Base-by-base conservation (phyloP, 2,113 vertebrate genomes). In the Paraplagusia blochii region DNA sequence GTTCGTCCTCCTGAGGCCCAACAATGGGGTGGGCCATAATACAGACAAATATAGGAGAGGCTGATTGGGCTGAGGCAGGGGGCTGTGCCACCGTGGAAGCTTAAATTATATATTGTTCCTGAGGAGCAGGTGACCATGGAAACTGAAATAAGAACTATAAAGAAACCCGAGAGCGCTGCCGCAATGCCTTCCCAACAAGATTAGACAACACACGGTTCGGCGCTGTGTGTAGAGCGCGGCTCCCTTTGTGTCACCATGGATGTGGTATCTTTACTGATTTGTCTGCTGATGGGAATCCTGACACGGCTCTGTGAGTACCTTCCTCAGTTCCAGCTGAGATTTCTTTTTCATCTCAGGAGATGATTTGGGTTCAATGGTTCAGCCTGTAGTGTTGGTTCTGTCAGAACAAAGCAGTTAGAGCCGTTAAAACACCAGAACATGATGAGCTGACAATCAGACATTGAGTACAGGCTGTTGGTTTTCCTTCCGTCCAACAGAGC, bases 111-210 rank as follows among this genome's bases (percentile, higher is more conserved):
- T 66, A 89, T 88, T 56, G 50, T 72, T 62, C 36, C 50, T 16
- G 72, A 76, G 64, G 35, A 77, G 69, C 52, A 39, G 67, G 91
- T 88, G 74, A 51, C 88, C 88, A 89, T 91, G 88, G 89, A 80
- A 83, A 92, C 87, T 39, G 85, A 92, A 90, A 90, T 79, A 59
- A 61, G 84, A 90, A 90, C 88, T 88, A 74, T 68, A 61, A 29
- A 76, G 90, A 89, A 90, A 91, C 89, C 83, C 2, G 89, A 91
- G 87, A 81, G 53, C 80, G 64, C 72, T 58, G 80, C 76, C 80
- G 76, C 49, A 62, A 85, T 83, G 79, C 53, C 56, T 60, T 73
- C 74, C 52, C 38, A 9, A 60, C 66, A 47, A 64, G 36, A 74
- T 80, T 66, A 73, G 80, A 84, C 65, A 66, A 67, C 71, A 49